phyloP scores from a whole-genome alignment of 2,797 vertebrate species.

The Cygnus olor region DNA sequence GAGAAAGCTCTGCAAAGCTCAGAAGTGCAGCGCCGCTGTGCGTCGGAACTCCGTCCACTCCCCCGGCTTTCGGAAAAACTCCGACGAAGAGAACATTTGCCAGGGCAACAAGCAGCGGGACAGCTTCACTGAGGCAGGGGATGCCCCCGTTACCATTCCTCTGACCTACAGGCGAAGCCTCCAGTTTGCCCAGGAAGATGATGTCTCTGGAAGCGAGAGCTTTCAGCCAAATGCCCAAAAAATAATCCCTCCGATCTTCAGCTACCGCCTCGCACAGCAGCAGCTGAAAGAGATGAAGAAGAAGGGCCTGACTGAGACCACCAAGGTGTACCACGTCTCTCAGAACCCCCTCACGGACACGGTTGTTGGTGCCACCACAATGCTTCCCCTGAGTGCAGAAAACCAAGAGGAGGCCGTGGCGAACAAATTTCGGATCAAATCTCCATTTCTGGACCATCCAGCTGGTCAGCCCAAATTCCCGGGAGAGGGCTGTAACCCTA shows the following conservation, averaged over 20 bases:
- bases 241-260: constrained; percentile 92
- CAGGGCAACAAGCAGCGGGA: constrained; percentile 86
- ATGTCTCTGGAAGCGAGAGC: constrained; percentile 78
- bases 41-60: constrained; percentile 84
- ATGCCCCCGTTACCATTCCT: constrained; percentile 71
- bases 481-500: constrained; percentile 78
- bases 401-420: constrained; percentile 73
- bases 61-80: constrained; percentile 87
- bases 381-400: constrained; percentile 69
- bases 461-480: constrained; percentile 46
- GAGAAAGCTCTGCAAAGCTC: constrained; percentile 87
- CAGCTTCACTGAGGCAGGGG: constrained; percentile 84
- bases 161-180: constrained; percentile 78
- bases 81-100: constrained; percentile 92
- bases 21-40: constrained; percentile 84
- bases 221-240: constrained; percentile 89
- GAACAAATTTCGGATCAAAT: constrained; percentile 82
- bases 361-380: constrained; percentile 78
- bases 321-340: constrained; percentile 94
- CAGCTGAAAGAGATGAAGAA: constrained; percentile 99
- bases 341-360: constrained; percentile 92
- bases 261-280: constrained; percentile 95
- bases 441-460: constrained; percentile 82
- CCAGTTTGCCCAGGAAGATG: constrained; percentile 74
- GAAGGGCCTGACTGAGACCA: constrained; percentile 91